Percentiles rank a stretch among this genome's conserved stretches.
phyloP scores from a whole-genome alignment of 2,797 vertebrate species.

The Parambassis ranga region DNA sequence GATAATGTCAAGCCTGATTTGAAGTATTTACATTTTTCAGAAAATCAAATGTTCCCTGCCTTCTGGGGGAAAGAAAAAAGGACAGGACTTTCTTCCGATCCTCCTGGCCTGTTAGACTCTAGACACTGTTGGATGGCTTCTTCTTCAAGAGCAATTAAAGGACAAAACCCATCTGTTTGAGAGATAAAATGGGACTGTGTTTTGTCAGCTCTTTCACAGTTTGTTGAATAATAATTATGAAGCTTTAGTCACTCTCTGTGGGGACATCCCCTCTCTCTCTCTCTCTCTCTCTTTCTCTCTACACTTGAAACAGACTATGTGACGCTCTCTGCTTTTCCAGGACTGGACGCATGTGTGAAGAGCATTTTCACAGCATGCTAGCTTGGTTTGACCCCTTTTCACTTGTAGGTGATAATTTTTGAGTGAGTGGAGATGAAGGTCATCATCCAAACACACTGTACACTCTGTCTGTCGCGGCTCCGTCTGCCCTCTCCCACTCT shows the following conservation, averaged over 20 bases:
- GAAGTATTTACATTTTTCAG: no score
- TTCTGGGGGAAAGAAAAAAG: no score
- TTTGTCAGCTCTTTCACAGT: slow-evolving; percentile 50
- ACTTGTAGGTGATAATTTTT: slow-evolving; percentile 31
- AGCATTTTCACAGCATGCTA: background rate
- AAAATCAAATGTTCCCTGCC: no score
- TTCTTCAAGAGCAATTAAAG: slow-evolving; percentile 51
- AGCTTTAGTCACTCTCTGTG: slow-evolving; percentile 24
- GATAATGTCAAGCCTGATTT: no score
- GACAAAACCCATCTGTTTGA: slow-evolving; percentile 50
- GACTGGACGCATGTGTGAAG: background rate
- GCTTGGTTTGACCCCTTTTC: slow-evolving; percentile 7
- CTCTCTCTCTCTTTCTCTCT: slow-evolving; percentile 40
- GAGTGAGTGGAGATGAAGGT: slow-evolving; percentile 55
- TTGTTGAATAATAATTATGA: slow-evolving; percentile 64
- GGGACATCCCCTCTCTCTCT: background rate
- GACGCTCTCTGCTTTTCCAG: background rate
- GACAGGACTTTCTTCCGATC: no score
- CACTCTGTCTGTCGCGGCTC: slow-evolving; percentile 9
- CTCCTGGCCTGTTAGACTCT: background rate
- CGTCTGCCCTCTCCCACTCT: slow-evolving; percentile 33
- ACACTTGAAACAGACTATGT: slow-evolving; percentile 17
- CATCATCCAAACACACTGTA: slow-evolving; percentile 10
- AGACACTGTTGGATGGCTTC: background rate
- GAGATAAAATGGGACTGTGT: slow-evolving; percentile 35